A percentile compares a stretch with the other conserved stretches of the same genome.
phyloP scores from a whole-genome alignment of 2,113 vertebrate genomes.

The Cromileptes altivelis region DNA sequence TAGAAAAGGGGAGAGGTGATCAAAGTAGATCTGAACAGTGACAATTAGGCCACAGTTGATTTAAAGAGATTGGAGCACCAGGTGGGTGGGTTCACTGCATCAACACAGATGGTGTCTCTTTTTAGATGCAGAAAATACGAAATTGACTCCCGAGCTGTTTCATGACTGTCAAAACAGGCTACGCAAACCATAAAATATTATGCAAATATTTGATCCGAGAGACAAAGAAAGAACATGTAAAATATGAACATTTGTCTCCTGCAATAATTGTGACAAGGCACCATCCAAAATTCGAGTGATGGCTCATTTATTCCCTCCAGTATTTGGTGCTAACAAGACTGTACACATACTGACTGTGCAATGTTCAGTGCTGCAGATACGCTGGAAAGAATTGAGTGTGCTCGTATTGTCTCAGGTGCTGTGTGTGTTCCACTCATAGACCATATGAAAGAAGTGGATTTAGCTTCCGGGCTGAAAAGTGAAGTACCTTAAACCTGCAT shows the following conservation, averaged over 20 bases:
- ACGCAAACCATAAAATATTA: neutral
- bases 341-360: neutral
- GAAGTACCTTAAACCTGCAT: too few species aligned
- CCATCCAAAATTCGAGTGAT: neutral
- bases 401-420: neutral
- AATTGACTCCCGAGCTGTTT: neutral
- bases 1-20: conserved; percentile 12
- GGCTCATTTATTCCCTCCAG: neutral
- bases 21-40: conserved; percentile 49
- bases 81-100: conserved; percentile 41
- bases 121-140: neutral
- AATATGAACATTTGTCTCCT: neutral
- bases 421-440: neutral
- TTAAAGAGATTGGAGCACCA: conserved; percentile 10
- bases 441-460: too few species aligned
- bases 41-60: conserved; percentile 17
- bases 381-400: neutral
- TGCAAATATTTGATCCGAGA: neutral
- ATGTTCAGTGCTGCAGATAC: neutral
- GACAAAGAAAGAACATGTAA: neutral
- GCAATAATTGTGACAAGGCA: neutral
- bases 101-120: neutral
- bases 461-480: too few species aligned
- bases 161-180: neutral
- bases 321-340: neutral